phyloP scores from a whole-genome alignment of 2,113 vertebrate species.

The Centropristis striata region DNA sequence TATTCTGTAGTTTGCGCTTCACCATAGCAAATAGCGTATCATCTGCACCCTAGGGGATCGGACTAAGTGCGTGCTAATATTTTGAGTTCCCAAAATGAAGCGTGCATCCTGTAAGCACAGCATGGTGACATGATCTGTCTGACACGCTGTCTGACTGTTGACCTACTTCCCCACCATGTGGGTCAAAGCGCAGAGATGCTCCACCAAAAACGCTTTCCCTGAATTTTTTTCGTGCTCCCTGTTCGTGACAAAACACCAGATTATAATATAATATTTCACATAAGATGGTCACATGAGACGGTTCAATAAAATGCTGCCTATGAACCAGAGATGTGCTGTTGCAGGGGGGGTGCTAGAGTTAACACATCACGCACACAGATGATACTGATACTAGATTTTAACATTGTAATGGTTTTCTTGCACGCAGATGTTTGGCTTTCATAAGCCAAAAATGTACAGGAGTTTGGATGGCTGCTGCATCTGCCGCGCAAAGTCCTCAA shows the following conservation, averaged over 20 bases:
- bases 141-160: conserved; percentile 82
- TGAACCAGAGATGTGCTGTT: not conserved
- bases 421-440: conserved; percentile 98
- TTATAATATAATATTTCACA: not conserved
- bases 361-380: not conserved
- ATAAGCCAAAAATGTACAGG: conserved; percentile 99
- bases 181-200: conserved; percentile 71
- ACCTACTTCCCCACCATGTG: conserved; percentile 82
- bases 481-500: conserved; percentile 98
- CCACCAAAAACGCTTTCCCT: conserved; percentile 14
- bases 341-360: conserved; percentile 9
- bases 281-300: not conserved
- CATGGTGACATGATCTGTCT: conserved; percentile 82
- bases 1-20: not conserved
- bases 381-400: not conserved
- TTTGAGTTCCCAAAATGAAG: conserved; percentile 55
- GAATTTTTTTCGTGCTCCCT: not conserved
- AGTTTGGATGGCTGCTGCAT: conserved; percentile 99
- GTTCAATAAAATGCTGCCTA: not conserved
- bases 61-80: conserved; percentile 45
- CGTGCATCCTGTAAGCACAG: conserved; percentile 68
- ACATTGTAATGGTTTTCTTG: not conserved
- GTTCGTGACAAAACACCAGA: conserved; percentile 5
- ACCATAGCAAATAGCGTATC: not conserved
- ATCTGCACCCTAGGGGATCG: not conserved